phyloP scores from a whole-genome alignment of 2,797 vertebrate species.

The Champsocephalus esox region DNA sequence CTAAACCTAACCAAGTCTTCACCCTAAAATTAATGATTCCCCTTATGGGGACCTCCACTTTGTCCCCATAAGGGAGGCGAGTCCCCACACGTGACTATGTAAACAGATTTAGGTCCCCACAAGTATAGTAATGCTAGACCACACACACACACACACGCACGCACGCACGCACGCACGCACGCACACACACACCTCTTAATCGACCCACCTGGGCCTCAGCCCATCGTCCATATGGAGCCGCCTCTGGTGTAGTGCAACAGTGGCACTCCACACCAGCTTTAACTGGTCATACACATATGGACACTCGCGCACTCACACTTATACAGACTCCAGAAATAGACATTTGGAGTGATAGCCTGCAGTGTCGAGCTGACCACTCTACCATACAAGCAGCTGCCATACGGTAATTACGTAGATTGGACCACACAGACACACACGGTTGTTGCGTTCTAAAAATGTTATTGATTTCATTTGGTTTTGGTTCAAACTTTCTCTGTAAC shows the following conservation, averaged over 20 bases:
- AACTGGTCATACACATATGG: slow-evolving; percentile 49
- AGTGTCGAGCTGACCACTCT: slow-evolving; percentile 62
- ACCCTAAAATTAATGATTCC: no score
- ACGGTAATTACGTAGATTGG: slow-evolving; percentile 53
- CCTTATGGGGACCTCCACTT: no score
- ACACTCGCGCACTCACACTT: slow-evolving; percentile 13
- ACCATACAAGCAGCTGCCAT: slow-evolving; percentile 68
- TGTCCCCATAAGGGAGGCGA: no score
- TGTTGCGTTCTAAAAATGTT: no score
- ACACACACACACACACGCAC: background rate
- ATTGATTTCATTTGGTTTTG: background rate
- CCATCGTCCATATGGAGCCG: slow-evolving; percentile 61
- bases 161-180: background rate
- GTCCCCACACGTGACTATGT: no score
- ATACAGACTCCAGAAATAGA: slow-evolving; percentile 55
- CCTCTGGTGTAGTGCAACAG: slow-evolving; percentile 44
- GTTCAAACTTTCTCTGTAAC: background rate
- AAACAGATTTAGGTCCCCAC: no score
- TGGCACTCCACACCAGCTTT: slow-evolving; percentile 46
- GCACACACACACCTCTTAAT: background rate
- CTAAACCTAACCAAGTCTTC: no score
- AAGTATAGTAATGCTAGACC: no score
- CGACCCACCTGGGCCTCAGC: slow-evolving; percentile 44
- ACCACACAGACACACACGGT: slow-evolving; percentile 11
- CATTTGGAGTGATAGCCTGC: slow-evolving; percentile 57